phyloP scores from a whole-genome alignment of 2,797 vertebrate species.

The Pipistrellus pipistrellus region DNA sequence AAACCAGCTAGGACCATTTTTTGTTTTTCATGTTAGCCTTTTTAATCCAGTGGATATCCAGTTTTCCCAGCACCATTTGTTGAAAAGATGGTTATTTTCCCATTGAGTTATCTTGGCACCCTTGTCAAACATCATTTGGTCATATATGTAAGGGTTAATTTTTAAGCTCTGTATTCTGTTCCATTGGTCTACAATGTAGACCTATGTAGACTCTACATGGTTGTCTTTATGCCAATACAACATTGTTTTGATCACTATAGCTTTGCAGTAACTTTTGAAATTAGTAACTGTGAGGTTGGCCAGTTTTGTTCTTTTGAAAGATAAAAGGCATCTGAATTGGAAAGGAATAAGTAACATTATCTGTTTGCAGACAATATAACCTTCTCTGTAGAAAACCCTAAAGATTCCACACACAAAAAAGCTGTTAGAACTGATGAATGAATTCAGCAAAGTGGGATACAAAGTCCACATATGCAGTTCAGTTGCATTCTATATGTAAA shows the following conservation, averaged over 20 bases:
- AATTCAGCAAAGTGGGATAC: neutral
- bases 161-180: neutral
- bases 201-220: too few relatives aligned
- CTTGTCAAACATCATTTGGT: neutral
- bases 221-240: neutral
- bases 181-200: too few relatives aligned
- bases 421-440: neutral
- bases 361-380: neutral
- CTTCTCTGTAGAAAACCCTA: neutral
- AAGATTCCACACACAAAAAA: neutral
- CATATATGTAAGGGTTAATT: neutral
- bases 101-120: neutral
- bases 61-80: neutral
- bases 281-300: neutral
- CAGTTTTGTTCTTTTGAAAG: neutral
- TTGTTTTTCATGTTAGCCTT: neutral
- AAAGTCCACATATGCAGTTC: neutral
- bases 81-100: neutral
- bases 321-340: neutral
- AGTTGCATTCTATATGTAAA: neutral
- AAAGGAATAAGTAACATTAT: neutral
- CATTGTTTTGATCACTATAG: neutral
- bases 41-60: neutral
- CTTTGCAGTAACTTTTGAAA: neutral
- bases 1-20: neutral